Evolutionary conservation across 2,888 invertebrate species (phyloP), one percentile per base, ranked within the genome.

Genomic region (Ferdinandea cuprea): DNA sequence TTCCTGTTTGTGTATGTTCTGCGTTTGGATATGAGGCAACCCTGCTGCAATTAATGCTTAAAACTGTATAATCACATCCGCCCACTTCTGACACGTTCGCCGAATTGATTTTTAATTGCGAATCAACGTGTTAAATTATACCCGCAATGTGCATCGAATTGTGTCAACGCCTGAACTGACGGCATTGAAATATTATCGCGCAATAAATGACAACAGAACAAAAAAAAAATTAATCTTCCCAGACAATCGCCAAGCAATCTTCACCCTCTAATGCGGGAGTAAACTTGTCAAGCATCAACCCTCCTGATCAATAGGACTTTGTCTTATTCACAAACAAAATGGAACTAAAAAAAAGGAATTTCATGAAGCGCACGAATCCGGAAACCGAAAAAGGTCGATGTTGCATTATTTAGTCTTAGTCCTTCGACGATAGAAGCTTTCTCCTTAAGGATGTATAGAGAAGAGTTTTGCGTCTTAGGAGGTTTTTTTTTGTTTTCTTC

Each of bases 61-160:
- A n/a, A 17, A 32, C 6, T 9, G 9, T n/a, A 32, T 56, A 32
- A 44, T 66, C 52, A 7, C 2, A 6, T 2, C 17, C 65, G 13
- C 42, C 40, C 54, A 54, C 44, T 21, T 42, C 9, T 32, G 52
- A 42, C 52, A 52, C 42, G 28, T 42, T 13, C n/a, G 5, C 42
- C 40, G 65, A 66, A 52, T 66, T 66, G 52, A 54, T 28, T 52
- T 66, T 42, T 52, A 66, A 52, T 66, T 66, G 42, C 5, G 54
- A 50, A 37, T 37, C n/a, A 40, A n/a, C n/a, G n/a, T n/a, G n/a
- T n/a, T n/a, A n/a, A n/a, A n/a, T n/a, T n/a, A n/a, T n/a, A n/a
- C n/a, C n/a, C n/a, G n/a, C n/a, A 46, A 30, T 56, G 42, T 46
- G 6, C 8, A 19, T 44, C 9, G 17, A 44, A 42, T 42, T 13